Evolutionary conservation across 2,113 vertebrate species (phyloP), one percentile per base, ranked within the genome.

Genomic region (Poeciliopsis prolifica): DNA sequence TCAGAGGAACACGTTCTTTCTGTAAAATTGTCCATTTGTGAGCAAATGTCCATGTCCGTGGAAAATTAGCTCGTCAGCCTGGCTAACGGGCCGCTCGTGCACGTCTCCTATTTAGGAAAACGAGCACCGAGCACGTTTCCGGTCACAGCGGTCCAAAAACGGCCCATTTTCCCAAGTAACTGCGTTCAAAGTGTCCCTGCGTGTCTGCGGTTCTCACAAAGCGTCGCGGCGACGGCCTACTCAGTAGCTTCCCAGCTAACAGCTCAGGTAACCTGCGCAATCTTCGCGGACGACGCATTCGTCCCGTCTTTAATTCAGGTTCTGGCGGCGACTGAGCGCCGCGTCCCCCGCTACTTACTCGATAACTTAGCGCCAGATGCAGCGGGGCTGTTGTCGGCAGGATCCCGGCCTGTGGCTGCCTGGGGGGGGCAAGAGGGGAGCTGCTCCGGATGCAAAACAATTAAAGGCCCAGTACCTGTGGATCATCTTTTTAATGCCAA

Each of bases 361-460:
- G 40, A 33, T 30, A 65, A 74, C 71, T 29, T 29, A 29, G 74
- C n/a, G 42, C 64, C 31, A 33, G 70, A 60, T 30, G 28, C 0
- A 13, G 33, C 33, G 28, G 75, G n/a, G 30, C 24, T 63, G 28
- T 28, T 22, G 24, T 77, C 61, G 64, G 22, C 26, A 12, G 42
- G 60, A 81, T 44, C 13, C 64, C 79, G 78, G 69, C 70, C 64
- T 70, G 61, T 51, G 66, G 60, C 48, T 51, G 54, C 29, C 29
- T 29, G 29, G 29, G 29, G 29, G 29, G 68, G 69, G 66, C 22
- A n/a, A 58, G 37, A 51, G 7, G 30, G 14, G 14, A 22, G 44
- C 60, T 85, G 79, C 68, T 73, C 85, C 87, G 81, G 89, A 88
- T 84, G 70, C 26, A 64, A 80, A 88, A 75, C 14, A 77, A 69